These are phyloP conservation scores for Bombyx mandarina DNA, from an alignment of 1,140 invertebrate genomes.

Conservation along the genomic window DNA sequence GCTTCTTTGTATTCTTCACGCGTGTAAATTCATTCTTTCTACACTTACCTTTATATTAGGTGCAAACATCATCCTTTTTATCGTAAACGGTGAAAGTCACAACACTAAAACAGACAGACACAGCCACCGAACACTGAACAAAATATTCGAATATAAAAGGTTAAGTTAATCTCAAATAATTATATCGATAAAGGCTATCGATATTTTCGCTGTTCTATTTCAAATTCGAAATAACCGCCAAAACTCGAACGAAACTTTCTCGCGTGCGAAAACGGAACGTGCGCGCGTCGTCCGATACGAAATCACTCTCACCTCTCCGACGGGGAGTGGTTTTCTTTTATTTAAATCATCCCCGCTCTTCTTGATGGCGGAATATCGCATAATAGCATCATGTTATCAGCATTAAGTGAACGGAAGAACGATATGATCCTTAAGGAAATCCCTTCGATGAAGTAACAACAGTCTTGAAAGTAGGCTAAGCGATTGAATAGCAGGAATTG, in stretches of 20 bases:
- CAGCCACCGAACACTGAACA: conserved; percentile 28
- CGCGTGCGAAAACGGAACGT: conserved; percentile 29
- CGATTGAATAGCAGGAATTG: too few relatives aligned
- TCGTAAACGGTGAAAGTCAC: conserved; percentile 46
- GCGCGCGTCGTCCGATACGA: conserved; percentile 24
- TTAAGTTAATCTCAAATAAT: background rate
- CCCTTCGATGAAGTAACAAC: too few relatives aligned
- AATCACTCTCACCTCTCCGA: conserved; percentile 57
- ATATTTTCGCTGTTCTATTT: conserved; percentile 4
- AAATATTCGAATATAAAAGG: conserved; percentile 5
- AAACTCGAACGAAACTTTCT: conserved; percentile 48
- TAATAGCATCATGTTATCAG: conserved; percentile 48
- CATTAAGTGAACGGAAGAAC: conserved; percentile 13
- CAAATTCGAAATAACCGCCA: conserved; percentile 16
- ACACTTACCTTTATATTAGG: conserved; percentile 52
- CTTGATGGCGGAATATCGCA: conserved; percentile 48
- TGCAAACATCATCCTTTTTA: conserved; percentile 42
- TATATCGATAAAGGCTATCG: conserved; percentile 1
- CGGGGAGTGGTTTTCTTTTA: conserved; percentile 52
- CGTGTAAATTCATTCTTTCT: background rate
- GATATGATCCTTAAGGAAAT: too few relatives aligned
- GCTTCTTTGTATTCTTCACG: too few relatives aligned
- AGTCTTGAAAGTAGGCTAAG: too few relatives aligned
- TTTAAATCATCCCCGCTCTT: conserved; percentile 59
- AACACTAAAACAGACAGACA: conserved; percentile 23